phyloP scores from a whole-genome alignment of 2,797 vertebrate species.

The Hephaestus fuliginosus region DNA sequence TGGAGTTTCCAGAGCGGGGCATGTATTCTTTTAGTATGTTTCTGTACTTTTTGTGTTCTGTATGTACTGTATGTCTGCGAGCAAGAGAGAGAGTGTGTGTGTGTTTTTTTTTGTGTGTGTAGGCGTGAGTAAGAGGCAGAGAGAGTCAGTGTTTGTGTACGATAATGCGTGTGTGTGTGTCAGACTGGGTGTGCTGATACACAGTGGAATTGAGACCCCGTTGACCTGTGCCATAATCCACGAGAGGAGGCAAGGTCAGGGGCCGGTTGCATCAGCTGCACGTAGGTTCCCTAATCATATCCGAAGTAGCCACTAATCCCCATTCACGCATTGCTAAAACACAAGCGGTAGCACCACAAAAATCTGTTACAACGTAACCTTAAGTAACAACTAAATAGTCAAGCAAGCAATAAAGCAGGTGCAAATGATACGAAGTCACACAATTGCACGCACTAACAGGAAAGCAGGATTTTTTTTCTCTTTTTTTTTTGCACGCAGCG shows the following conservation, averaged over 20 bases:
- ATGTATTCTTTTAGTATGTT: slow-evolving; percentile 13
- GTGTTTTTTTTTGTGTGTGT: slow-evolving; percentile 14
- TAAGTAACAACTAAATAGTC: slow-evolving; percentile 78
- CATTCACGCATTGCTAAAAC: slow-evolving; percentile 69
- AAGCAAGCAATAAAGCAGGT: slow-evolving; percentile 82
- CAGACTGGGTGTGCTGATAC: slow-evolving; percentile 60
- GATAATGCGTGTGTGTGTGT: slow-evolving; percentile 54
- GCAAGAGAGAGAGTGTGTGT: slow-evolving; percentile 18
- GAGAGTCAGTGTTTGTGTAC: slow-evolving; percentile 49
- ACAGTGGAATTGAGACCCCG: slow-evolving; percentile 58
- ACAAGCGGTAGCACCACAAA: slow-evolving; percentile 78
- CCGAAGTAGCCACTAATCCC: slow-evolving; percentile 52
- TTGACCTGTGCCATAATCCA: slow-evolving; percentile 58
- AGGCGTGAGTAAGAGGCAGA: slow-evolving; percentile 29
- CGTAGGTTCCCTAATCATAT: slow-evolving; percentile 70
- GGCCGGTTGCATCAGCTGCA: slow-evolving; percentile 78
- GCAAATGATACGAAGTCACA: slow-evolving; percentile 83
- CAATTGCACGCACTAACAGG: slow-evolving; percentile 77
- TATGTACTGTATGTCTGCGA: slow-evolving; percentile 29
- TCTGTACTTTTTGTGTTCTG: slow-evolving; percentile 20
- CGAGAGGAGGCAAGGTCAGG: slow-evolving; percentile 54
- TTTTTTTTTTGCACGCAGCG: slow-evolving; percentile 43
- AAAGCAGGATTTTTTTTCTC: slow-evolving; percentile 60
- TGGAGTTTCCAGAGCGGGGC: slow-evolving; percentile 36
- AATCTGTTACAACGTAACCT: slow-evolving; percentile 63